Evolutionary conservation across 2,113 vertebrate species (phyloP).

Genomic region (Tympanuchus pallidicinctus): DNA sequence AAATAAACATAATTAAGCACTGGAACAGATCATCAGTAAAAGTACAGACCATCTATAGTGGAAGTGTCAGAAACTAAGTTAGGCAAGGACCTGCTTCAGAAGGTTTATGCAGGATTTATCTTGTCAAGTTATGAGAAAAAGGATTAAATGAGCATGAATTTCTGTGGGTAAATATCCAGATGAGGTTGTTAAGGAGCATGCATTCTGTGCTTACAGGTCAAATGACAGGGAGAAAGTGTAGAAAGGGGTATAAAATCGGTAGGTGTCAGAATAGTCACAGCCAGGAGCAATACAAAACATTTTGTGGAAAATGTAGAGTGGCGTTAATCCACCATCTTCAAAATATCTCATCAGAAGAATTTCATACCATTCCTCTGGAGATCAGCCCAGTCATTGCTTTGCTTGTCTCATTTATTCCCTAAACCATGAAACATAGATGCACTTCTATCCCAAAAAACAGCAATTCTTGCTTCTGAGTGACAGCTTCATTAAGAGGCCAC

Average conservation of each 20-base stretch:
- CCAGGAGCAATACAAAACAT: not conserved
- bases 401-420: not conserved
- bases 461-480: not conserved
- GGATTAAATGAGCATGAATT: not conserved
- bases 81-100: not conserved
- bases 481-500: not conserved
- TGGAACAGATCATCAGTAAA: not conserved
- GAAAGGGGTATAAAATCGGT: not conserved
- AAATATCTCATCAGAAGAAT: not conserved
- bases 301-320: not conserved
- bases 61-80: not conserved
- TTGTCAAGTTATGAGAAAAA: not conserved
- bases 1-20: not conserved
- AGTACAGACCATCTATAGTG: not conserved
- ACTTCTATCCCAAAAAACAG: not conserved
- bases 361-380: not conserved
- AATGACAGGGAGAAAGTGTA: not conserved
- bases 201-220: not conserved
- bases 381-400: not conserved
- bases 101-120: not conserved
- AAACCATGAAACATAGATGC: not conserved
- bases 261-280: not conserved
- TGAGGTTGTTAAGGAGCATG: not conserved
- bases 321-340: not conserved
- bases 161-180: not conserved